phyloP scores from a whole-genome alignment of 2,888 invertebrate genomes.

The Synergus laeviventris region DNA sequence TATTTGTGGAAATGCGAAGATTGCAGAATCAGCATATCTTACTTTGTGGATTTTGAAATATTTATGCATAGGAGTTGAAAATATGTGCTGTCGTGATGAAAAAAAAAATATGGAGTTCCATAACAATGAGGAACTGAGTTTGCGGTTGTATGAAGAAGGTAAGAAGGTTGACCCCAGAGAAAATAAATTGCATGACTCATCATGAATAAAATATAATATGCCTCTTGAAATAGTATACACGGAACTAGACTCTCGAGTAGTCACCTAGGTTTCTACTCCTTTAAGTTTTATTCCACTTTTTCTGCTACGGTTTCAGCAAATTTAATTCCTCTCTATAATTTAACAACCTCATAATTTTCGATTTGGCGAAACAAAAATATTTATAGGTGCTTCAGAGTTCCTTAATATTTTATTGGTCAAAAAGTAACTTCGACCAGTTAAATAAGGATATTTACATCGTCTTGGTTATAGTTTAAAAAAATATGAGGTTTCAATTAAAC shows the following conservation, averaged over 20 bases:
- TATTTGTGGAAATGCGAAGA: background rate
- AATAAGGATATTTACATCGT: too few species aligned
- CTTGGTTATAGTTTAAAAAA: too few species aligned
- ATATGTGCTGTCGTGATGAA: slow-evolving; percentile 16
- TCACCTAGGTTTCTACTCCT: slow-evolving; percentile 11
- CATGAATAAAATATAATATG: slow-evolving; percentile 37
- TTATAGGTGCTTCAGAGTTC: too few species aligned
- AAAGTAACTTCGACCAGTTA: too few species aligned
- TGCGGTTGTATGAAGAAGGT: slow-evolving; percentile 23
- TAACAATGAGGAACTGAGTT: slow-evolving; percentile 35
- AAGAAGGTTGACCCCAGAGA: slow-evolving; percentile 32
- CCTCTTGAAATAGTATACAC: background rate
- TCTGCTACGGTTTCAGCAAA: too few species aligned
- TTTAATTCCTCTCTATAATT: background rate
- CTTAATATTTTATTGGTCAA: too few species aligned
- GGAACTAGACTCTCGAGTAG: background rate
- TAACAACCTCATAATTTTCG: background rate
- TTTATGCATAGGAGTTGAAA: slow-evolving; percentile 32
- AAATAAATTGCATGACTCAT: slow-evolving; percentile 38
- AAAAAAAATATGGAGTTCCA: slow-evolving; percentile 18
- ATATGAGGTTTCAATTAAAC: too few species aligned
- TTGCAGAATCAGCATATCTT: slow-evolving; percentile 12
- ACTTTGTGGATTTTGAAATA: slow-evolving; percentile 6
- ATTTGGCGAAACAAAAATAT: too few species aligned
- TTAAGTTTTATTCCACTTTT: slow-evolving; percentile 20